phyloP scores from a whole-genome alignment of 64 coral and sea anemone species.

The Cladopsammia gracilis region DNA sequence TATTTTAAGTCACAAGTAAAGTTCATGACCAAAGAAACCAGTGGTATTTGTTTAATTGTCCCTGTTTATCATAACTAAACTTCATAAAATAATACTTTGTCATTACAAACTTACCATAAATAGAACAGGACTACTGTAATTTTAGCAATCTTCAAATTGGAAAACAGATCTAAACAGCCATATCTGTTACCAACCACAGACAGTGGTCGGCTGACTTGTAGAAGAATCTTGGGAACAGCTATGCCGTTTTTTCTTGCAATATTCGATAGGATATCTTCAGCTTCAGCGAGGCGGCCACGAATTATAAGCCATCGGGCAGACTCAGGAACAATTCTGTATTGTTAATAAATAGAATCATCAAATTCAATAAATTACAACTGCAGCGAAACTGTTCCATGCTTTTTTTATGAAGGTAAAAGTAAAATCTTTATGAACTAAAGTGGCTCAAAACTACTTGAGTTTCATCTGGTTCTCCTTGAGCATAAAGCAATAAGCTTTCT shows the following conservation, averaged over 20 bases:
- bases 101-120: slow-evolving; percentile 76
- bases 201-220: slow-evolving; percentile 91
- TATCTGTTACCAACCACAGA: slow-evolving; percentile 77
- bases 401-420: too few species aligned
- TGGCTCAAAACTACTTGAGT: too few species aligned
- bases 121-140: slow-evolving; percentile 86
- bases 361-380: not conserved
- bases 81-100: too few species aligned
- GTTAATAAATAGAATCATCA: not conserved
- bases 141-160: slow-evolving; percentile 84
- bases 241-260: slow-evolving; percentile 98
- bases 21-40: too few species aligned
- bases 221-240: slow-evolving; percentile 91
- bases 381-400: too few species aligned
- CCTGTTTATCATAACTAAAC: too few species aligned
- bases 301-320: slow-evolving; percentile 97
- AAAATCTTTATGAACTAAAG: too few species aligned
- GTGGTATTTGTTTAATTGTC: too few species aligned
- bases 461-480: too few species aligned
- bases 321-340: slow-evolving; percentile 87
- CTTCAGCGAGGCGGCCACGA: slow-evolving; percentile 88
- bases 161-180: slow-evolving; percentile 94
- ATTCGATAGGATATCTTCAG: slow-evolving; percentile 88
- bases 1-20: too few species aligned
- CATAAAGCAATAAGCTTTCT: too few species aligned